Base-by-base conservation (phyloP, 2,888 invertebrate genomes). In the Synanthedon vespiformis region DNA sequence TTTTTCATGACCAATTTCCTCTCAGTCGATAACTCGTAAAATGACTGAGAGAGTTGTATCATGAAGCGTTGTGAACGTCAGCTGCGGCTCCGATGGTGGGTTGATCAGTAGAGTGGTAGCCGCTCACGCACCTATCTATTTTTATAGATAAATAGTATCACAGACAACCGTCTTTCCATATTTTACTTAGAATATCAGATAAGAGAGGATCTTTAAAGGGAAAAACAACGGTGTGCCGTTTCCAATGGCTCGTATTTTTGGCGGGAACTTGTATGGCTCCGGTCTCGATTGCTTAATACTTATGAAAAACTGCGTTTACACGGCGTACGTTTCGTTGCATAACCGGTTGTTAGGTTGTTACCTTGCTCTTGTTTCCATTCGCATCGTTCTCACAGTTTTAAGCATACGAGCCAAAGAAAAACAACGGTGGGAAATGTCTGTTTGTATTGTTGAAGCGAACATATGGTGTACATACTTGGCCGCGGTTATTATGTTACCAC, bases 341-440 rank as follows among this genome's bases (percentile, higher is more conserved):
- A 78, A 79, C 76, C 63, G 66, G 72, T 79, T 75, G 72, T 76
- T 76, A 73, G 65, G 72, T 79, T 75, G 72, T 76, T 76, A 73
- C 70, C 72, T 68, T 68, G 74, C 73, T 74, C 74, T 75, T 75
- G 72, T 75, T 77, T 71, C 68, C 65, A 65, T 67, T 62, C 64
- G 50, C n/a, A 27, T 4, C 41, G 67, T 77, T 75, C 77, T 67
- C 75, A 77, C 76, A 74, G 70, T 66, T 72, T 70, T 73, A 75
- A 74, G 40, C 12, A 72, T 67, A 71, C 60, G 57, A 55, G 53
- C 61, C 60, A 63, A 63, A 70, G 65, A 72, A 77, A 77, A 78
- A 79, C 73, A 68, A 73, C 68, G 71, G 76, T 80, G 80, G 74
- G 78, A 79, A 74, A 65, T 61, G 66, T 61, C 59, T 56, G 56